Conservation (phyloP, 2,888 invertebrate genomes). For the Cephalotes varians region DNA sequence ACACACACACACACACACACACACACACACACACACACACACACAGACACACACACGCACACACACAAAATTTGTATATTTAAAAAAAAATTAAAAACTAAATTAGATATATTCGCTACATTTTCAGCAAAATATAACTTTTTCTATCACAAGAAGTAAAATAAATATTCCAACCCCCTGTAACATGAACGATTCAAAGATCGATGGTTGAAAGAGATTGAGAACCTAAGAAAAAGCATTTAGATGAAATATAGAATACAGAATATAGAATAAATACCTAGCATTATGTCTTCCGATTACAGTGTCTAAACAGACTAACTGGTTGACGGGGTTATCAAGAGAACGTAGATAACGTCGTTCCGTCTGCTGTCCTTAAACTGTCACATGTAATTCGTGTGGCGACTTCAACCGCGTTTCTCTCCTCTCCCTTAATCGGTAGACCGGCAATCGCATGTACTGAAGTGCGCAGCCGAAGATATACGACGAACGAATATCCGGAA, state of each 20-base stretch:
- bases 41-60: background rate
- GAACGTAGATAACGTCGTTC: constrained; percentile 39
- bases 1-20: too few relatives aligned
- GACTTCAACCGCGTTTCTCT: constrained; percentile 48
- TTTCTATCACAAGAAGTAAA: background rate
- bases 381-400: constrained; percentile 63
- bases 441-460: constrained; percentile 43
- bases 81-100: too few relatives aligned
- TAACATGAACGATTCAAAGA: background rate
- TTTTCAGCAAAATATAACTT: background rate
- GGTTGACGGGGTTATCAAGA: constrained; percentile 50
- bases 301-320: constrained; percentile 4
- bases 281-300: constrained; percentile 40
- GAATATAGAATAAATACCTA: too few relatives aligned
- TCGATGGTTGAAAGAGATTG: constrained; percentile 2
- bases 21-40: too few relatives aligned
- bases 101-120: background rate
- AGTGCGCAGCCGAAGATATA: constrained; percentile 72
- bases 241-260: constrained; percentile 19
- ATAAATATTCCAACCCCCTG: background rate
- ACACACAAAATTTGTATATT: background rate
- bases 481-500: constrained; percentile 79
- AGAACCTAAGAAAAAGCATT: background rate
- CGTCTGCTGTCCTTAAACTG: constrained; percentile 55
- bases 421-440: constrained; percentile 55